A percentile compares a stretch with the other conserved stretches of the same genome.
phyloP scores from a whole-genome alignment of 2,113 vertebrate genomes.

The Tympanuchus pallidicinctus region DNA sequence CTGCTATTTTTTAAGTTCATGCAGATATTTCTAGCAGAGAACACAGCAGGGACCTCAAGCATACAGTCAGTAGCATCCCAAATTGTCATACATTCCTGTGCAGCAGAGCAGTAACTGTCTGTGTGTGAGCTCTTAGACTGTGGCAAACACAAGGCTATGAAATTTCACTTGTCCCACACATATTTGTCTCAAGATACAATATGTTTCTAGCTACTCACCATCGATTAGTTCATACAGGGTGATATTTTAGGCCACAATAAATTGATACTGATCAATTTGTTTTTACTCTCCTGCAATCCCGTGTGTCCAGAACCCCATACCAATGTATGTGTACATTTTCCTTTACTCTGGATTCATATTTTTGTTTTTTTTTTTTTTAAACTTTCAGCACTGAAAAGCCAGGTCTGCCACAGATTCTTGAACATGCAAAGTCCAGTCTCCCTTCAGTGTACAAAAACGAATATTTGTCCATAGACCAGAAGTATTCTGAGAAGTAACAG shows the following conservation, averaged over 20 bases:
- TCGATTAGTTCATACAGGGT: neutral
- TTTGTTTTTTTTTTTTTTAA: neutral
- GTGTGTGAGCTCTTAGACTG: neutral
- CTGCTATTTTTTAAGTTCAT: neutral
- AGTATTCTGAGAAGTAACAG: neutral
- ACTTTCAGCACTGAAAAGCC: neutral
- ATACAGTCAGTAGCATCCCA: neutral
- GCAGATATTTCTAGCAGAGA: neutral
- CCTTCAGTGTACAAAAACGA: no score
- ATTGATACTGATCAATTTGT: neutral
- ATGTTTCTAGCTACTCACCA: neutral
- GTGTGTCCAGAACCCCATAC: neutral
- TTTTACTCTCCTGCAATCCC: neutral
- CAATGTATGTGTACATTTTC: neutral
- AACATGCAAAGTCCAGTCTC: neutral
- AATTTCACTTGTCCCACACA: neutral
- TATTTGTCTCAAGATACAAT: neutral
- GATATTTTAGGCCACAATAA: neutral
- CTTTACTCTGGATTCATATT: neutral
- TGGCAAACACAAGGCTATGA: neutral
- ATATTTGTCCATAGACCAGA: no score
- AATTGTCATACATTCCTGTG: fast-evolving
- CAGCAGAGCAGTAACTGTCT: neutral
- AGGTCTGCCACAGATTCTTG: neutral
- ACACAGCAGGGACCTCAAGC: neutral